Evolutionary conservation across 2,113 vertebrate genomes (phyloP), one percentile per base, ranked within the genome.

Genomic region (Ictalurus furcatus): DNA sequence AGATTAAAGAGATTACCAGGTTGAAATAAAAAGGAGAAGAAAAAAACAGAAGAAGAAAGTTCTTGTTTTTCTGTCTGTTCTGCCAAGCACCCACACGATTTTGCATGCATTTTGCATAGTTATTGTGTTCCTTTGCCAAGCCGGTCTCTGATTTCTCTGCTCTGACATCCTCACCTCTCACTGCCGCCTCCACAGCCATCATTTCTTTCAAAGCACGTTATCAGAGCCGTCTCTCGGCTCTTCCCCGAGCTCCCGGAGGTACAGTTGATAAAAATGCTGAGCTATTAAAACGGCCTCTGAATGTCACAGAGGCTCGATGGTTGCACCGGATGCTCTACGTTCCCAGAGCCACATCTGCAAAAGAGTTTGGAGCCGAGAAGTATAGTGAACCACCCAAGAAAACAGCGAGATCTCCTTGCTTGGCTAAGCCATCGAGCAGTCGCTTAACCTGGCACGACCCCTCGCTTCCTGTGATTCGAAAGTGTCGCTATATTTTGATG

Each of bases 341-440:
- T 95, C 85, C 92, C 93, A 95, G 95, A 94, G 92, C 59, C 91
- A 91, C 94, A 94, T 95, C 94, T 96, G 94, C 90, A 91, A 82
- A 89, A 92, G 90, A 80, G 90, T 91, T 95, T 91, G 91, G 90
- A 90, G 88, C 56, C 92, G 56, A 52, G 34, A 59, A 87, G 89
- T 92, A 84, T 83, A 93, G 90, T 88, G 92, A 92, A 87, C 88
- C 79, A 79, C 37, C 13, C 30, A 30, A 86, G 40, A 91, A 90
- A 90, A 90, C 67, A 90, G n/a, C 37, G 30, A 12, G 30, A 25
- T 80, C 28, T 86, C 88, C 56, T 48, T 85, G 88, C 91, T 93
- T 93, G 92, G 93, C 93, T 92, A 92, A 94, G 92, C 89, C 92
- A 80, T 90, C 56, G 28, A 86, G 84, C 91, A 88, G 74, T 54